These are phyloP conservation scores for Apocrypta bakeri DNA, from an alignment of 1,140 invertebrate genomes.

Conservation along the genomic window DNA sequence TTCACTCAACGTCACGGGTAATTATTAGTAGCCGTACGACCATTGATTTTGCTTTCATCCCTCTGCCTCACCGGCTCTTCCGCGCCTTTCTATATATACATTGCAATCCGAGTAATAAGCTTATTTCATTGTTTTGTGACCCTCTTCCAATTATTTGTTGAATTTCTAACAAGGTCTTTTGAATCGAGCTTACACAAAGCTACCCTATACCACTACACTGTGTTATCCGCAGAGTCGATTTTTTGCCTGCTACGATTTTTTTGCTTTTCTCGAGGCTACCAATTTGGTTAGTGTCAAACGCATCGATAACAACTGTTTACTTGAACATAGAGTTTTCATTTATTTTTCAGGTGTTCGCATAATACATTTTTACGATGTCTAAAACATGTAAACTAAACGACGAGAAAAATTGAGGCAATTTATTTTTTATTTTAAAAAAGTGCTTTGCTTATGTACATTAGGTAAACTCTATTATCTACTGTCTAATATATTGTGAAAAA, in stretches of 20 bases:
- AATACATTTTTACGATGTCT: no score
- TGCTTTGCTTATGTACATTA: no score
- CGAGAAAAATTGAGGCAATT: no score
- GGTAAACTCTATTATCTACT: no score
- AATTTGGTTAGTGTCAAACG: not conserved
- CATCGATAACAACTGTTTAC: not conserved
- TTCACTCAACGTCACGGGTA: not conserved
- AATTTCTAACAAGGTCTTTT: slow-evolving; percentile 3
- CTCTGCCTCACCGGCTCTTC: not conserved
- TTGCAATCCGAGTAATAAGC: not conserved
- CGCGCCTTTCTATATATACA: not conserved
- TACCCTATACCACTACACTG: not conserved
- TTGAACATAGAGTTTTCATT: no score
- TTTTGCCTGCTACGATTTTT: not conserved
- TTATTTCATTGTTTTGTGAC: not conserved
- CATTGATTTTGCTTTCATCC: slow-evolving; percentile 3
- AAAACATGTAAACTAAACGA: no score
- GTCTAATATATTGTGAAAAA: no score
- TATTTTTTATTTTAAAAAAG: no score
- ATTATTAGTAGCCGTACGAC: not conserved
- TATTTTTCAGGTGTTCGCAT: no score
- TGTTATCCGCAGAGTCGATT: not conserved
- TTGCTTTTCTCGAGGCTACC: not conserved
- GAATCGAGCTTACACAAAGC: not conserved
- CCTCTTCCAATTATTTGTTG: slow-evolving; percentile 11